These are phyloP conservation scores for Drosophila melanogaster DNA, from an alignment of 1,140 invertebrate genomes.

Conservation along the genomic window DNA sequence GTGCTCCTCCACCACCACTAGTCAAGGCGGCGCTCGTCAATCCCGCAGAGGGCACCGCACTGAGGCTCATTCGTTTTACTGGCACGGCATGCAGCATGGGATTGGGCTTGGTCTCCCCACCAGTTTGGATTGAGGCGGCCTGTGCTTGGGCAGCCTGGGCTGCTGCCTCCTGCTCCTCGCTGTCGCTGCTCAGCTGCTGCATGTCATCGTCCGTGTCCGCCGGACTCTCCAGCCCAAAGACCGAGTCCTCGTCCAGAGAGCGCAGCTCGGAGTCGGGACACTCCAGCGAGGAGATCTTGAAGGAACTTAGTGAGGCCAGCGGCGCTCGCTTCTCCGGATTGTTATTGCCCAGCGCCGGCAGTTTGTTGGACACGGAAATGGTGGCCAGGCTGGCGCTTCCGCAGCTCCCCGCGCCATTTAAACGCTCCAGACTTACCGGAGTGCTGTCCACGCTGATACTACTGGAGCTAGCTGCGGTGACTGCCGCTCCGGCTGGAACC, in stretches of 20 bases:
- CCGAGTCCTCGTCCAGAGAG: constrained; percentile 90
- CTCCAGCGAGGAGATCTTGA: constrained; percentile 88
- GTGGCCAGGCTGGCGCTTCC: constrained; percentile 70
- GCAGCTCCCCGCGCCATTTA: constrained; percentile 51
- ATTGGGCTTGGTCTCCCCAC: constrained; percentile 25
- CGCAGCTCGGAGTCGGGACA: constrained; percentile 87
- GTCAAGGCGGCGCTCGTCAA: constrained; percentile 4
- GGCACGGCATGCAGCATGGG: constrained; percentile 19
- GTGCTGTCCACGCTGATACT: constrained; percentile 81
- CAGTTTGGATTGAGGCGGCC: constrained; percentile 7
- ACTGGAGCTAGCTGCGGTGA: constrained; percentile 64
- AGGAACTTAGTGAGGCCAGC: constrained; percentile 91
- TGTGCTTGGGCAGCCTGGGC: constrained; percentile 11
- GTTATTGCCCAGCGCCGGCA: constrained; percentile 46
- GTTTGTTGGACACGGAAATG: constrained; percentile 51
- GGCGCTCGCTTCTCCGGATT: constrained; percentile 87
- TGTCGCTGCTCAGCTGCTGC: constrained; percentile 92
- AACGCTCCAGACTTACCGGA: constrained; percentile 69
- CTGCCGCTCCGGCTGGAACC: constrained; percentile 26
- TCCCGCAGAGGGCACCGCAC: constrained; percentile 30
- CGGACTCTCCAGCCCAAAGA: constrained; percentile 87
- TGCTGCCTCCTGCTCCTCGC: constrained; percentile 85
- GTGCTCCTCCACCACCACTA: constrained; percentile 26
- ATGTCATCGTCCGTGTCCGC: constrained; percentile 91
- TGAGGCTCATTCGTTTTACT: constrained; percentile 65